phyloP scores from a whole-genome alignment of 2,113 vertebrate genomes.

The Tyrannus savana region DNA sequence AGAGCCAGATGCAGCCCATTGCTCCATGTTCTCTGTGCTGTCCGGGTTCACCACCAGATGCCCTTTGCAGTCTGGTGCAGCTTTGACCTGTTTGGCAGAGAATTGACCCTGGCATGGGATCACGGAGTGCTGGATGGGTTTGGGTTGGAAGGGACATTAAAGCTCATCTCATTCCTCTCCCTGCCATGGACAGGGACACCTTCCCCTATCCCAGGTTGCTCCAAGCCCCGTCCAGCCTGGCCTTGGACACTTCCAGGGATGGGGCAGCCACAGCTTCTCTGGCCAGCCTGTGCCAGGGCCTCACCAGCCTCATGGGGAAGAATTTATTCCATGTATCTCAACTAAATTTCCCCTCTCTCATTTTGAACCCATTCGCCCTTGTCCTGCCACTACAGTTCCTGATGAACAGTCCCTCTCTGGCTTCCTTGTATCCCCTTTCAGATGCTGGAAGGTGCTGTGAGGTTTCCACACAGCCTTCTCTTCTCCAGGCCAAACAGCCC shows the following conservation, averaged over 20 bases:
- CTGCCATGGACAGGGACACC: not conserved
- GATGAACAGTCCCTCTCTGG: not conserved
- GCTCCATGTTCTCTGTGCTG: not conserved
- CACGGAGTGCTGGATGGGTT: too few species aligned
- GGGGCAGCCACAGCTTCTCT: not conserved
- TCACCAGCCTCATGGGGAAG: fast-evolving
- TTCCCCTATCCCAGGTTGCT: fast-evolving
- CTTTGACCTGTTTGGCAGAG: not conserved
- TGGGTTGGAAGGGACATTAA: not conserved
- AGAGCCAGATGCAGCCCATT: fast-evolving
- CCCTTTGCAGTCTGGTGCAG: not conserved
- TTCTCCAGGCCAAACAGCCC: not conserved
- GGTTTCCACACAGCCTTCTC: not conserved
- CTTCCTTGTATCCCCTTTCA: not conserved
- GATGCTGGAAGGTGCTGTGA: not conserved
- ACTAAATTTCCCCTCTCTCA: not conserved
- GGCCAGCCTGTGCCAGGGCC: not conserved
- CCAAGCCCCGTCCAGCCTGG: fast-evolving
- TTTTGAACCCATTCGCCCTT: not conserved
- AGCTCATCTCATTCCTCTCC: not conserved
- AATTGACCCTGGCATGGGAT: not conserved
- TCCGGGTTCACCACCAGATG: fast-evolving
- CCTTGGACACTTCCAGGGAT: not conserved
- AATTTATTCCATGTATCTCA: fast-evolving
- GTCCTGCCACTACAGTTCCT: not conserved